Evolutionary conservation across 1,140 invertebrate species (phyloP).

Genomic region (Marisa cornuarietis): DNA sequence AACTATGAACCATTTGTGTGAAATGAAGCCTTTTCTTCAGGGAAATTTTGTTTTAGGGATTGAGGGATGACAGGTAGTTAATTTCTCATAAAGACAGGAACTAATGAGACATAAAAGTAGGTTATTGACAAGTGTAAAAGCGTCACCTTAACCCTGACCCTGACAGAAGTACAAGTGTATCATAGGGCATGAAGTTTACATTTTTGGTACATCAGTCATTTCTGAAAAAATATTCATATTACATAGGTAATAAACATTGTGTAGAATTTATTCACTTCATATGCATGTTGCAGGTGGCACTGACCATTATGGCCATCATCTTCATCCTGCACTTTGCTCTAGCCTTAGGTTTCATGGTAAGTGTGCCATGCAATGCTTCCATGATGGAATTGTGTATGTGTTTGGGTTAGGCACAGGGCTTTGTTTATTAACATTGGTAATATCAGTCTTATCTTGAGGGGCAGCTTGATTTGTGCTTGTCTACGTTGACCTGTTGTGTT

Average conservation of each 20-base stretch:
- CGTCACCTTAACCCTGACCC: too few species aligned
- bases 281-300: constrained; percentile 67
- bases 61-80: background rate
- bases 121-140: too few species aligned
- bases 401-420: too few species aligned
- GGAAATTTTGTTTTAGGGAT: background rate
- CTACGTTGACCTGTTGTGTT: too few species aligned
- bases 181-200: background rate
- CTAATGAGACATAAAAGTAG: too few species aligned
- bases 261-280: background rate
- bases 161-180: too few species aligned
- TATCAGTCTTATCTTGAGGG: too few species aligned
- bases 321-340: constrained; percentile 81
- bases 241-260: background rate
- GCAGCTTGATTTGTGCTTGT: too few species aligned
- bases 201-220: background rate
- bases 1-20: background rate
- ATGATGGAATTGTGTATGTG: background rate
- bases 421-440: too few species aligned
- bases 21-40: too few species aligned
- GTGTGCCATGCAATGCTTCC: constrained; percentile 14
- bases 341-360: constrained; percentile 85
- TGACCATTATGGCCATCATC: constrained; percentile 76
- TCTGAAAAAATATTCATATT: background rate
- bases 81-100: too few species aligned